phyloP scores from a whole-genome alignment of 1,140 invertebrate species.

The Brachionus plicatilis region DNA sequence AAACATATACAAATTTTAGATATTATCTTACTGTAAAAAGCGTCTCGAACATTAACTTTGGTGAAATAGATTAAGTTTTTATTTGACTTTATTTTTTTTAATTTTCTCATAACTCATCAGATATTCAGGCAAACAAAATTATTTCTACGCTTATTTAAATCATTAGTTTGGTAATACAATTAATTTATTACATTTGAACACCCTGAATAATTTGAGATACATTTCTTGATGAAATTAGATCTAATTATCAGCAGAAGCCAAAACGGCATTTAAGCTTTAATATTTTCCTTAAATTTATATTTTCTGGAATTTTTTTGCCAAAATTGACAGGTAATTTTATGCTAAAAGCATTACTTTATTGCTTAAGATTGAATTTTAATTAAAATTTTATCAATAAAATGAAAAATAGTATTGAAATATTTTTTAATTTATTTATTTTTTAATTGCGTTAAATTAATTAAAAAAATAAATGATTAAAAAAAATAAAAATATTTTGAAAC shows the following conservation, averaged over 20 bases:
- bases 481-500: too few relatives aligned
- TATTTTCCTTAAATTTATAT: not conserved
- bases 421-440: too few relatives aligned
- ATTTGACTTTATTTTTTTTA: not conserved
- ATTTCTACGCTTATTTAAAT: not conserved
- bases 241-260: not conserved
- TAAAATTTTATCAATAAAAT: too few relatives aligned
- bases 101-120: not conserved
- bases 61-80: not conserved
- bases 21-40: not conserved
- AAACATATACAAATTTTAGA: not conserved
- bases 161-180: not conserved
- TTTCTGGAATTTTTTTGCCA: not conserved
- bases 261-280: not conserved
- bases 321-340: not conserved
- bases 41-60: not conserved
- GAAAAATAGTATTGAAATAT: too few relatives aligned
- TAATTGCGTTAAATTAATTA: too few relatives aligned
- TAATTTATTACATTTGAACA: not conserved
- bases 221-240: not conserved
- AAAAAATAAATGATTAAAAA: too few relatives aligned
- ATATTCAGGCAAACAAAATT: not conserved
- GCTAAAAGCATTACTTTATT: too few relatives aligned
- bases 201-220: not conserved
- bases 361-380: too few relatives aligned